Percentiles rank a stretch among this genome's conserved stretches.
These are phyloP conservation scores for Amphipyra tragopoginis DNA, from an alignment of 2,888 invertebrate genomes.

Conservation along the genomic window DNA sequence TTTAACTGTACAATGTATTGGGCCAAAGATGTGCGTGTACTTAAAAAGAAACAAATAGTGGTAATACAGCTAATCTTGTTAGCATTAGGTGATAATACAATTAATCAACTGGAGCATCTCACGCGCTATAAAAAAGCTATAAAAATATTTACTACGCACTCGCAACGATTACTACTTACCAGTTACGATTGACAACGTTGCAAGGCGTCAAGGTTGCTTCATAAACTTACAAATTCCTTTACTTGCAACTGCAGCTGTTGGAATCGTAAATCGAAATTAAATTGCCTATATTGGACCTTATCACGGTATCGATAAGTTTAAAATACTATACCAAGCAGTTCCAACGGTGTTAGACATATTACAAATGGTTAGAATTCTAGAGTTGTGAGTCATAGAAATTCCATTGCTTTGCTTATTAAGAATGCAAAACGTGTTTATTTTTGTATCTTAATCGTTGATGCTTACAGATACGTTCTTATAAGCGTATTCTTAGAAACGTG, in stretches of 20 bases:
- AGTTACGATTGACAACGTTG: conserved; percentile 16
- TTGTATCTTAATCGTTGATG: conserved; percentile 4
- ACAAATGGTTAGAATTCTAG: conserved; percentile 22
- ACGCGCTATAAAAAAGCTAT: conserved; percentile 17
- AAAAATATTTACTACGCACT: too few species aligned
- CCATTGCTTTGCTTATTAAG: conserved; percentile 1
- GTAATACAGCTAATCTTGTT: background rate
- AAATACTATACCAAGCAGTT: background rate
- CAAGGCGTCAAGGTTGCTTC: conserved; percentile 16
- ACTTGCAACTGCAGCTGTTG: conserved; percentile 15
- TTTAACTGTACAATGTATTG: too few species aligned
- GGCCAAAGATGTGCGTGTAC: too few species aligned
- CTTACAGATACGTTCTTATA: background rate
- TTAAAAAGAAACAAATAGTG: background rate
- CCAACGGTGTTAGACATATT: background rate
- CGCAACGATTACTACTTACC: too few species aligned
- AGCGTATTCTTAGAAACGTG: background rate
- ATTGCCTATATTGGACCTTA: conserved; percentile 12
- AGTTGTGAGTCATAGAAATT: conserved; percentile 29
- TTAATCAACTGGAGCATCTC: conserved; percentile 8
- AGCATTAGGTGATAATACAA: background rate
- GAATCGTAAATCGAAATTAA: conserved; percentile 2
- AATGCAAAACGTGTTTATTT: conserved; percentile 39
- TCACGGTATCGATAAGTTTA: conserved; percentile 1
- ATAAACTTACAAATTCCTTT: conserved; percentile 13